Evolutionary conservation across 2,113 vertebrate species (phyloP), one percentile per base, ranked within the genome.

Genomic region (Promerops cafer): DNA sequence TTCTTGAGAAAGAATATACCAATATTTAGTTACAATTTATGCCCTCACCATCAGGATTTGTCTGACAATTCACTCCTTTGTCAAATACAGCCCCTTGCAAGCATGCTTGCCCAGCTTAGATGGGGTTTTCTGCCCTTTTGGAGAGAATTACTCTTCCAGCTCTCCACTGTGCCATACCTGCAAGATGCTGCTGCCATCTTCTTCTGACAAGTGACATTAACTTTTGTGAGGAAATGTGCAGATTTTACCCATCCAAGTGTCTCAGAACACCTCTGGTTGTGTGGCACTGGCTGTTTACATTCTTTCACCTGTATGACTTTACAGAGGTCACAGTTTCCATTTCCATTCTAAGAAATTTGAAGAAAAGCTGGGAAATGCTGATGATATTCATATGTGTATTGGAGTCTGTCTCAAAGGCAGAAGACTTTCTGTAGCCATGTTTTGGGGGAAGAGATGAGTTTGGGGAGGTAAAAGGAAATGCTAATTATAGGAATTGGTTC

Each of bases 241-340:
- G 40, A n/a, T 89, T 64, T 68, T 56, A 20, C 37, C 50, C 0
- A 0, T 56, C 24, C 0, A 1, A 52, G 22, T 26, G 23, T 60
- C 49, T 42, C 61, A 61, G 52, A 60, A 39, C 40, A 49, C 7
- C 0, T 1, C 7, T 12, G 9, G n/a, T 49, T 60, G 18, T 39
- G 40, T 64, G 66, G 9, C n/a, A 22, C 54, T 60, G n/a, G 6
- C 76, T 66, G 2, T 72, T 90, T 54, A 24, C 0, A 0, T 86
- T 80, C 37, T 53, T 85, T 68, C n/a, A 90, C 27, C 68, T 65
- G 26, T 60, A 2, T 56, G 54, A 77, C 42, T 81, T 83, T 17
- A 31, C 7, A 37, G 26, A 37, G 37, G 39, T 83, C 39, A 27
- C 37, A 27, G 30, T 90, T 92, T 83, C 71, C 16, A 49, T 76